Evolutionary conservation across 2,113 vertebrate species (phyloP), one percentile per base, ranked within the genome.

Genomic region (Macrotis lagotis): DNA sequence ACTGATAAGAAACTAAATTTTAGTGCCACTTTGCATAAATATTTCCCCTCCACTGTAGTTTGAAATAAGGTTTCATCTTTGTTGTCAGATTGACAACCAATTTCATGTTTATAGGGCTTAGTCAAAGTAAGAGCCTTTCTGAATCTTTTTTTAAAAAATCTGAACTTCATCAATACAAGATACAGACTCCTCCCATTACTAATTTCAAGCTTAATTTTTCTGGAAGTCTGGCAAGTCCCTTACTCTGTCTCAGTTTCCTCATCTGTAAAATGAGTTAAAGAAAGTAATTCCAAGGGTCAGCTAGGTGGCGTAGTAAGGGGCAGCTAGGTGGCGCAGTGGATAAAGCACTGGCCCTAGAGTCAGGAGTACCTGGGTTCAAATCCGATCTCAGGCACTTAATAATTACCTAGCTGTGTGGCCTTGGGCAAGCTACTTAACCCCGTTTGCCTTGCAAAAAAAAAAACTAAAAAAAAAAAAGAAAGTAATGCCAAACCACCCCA

Each of bases 141-240:
- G 90, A 92, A 96, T 92, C 5, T 83, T 26, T 92, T 51, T 47
- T n/a, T n/a, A n/a, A n/a, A n/a, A n/a, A n/a, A 91, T 88, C 11
- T 88, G 48, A 16, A 9, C 48, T 91, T 94, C 95, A 92, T 91
- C 50, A 10, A 44, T 14, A 83, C 48, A 90, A 93, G 19, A 47
- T 3, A n/a, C 5, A 52, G 53, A 8, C 49, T 91, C 66, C 90
- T 94, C 89, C 91, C 91, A 89, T n/a, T n/a, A 83, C 8, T 91
- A 28, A 51, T 91, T 94, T 94, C 8, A 92, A 24, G 37, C 66
- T 89, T 93, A 25, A 83, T 6, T 66, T 89, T 44, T 88, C 44
- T 83, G 44, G n/a, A n/a, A 83, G n/a, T n/a, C n/a, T n/a, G n/a
- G n/a, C n/a, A n/a, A n/a, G n/a, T n/a, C n/a, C n/a, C n/a, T n/a